Conservation (phyloP, 1,140 invertebrate genomes). For the Eupristina koningsbergeri region DNA sequence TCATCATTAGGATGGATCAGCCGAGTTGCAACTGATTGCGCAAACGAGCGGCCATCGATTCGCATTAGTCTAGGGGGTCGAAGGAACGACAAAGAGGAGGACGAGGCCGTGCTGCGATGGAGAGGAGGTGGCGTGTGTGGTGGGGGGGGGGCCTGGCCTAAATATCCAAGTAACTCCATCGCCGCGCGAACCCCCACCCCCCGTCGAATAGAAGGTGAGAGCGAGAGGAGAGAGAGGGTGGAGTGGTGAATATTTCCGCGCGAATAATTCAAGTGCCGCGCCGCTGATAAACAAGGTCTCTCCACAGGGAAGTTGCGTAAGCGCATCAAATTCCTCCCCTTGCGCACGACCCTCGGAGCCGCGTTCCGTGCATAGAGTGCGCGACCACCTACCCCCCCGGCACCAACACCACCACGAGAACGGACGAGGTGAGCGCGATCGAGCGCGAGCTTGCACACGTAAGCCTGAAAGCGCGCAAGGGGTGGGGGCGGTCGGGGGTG, state of each 20-base stretch:
- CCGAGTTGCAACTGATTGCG: background rate
- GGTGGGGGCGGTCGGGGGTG: background rate
- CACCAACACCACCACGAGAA: background rate
- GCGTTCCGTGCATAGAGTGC: conserved; percentile 17
- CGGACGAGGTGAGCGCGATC: conserved; percentile 4
- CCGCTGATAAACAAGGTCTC: conserved; percentile 1
- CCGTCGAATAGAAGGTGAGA: too few species aligned
- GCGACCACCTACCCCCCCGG: background rate
- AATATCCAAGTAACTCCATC: too few species aligned
- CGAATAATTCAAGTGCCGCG: background rate
- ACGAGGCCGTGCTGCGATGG: background rate
- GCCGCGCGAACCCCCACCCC: too few species aligned
- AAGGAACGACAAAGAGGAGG: background rate
- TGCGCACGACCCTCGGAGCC: background rate
- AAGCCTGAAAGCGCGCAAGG: background rate
- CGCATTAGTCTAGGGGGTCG: background rate
- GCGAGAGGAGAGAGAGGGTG: background rate
- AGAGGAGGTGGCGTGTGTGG: too few species aligned
- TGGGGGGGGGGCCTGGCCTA: too few species aligned
- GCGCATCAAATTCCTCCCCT: conserved; percentile 7
- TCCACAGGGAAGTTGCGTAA: background rate
- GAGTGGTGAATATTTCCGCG: background rate
- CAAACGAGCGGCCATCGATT: background rate
- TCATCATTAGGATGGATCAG: conserved; percentile 3
- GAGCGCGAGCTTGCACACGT: conserved; percentile 10